Base-by-base conservation (phyloP, 2,888 invertebrate genomes). In the Galerucella calmariensis region DNA sequence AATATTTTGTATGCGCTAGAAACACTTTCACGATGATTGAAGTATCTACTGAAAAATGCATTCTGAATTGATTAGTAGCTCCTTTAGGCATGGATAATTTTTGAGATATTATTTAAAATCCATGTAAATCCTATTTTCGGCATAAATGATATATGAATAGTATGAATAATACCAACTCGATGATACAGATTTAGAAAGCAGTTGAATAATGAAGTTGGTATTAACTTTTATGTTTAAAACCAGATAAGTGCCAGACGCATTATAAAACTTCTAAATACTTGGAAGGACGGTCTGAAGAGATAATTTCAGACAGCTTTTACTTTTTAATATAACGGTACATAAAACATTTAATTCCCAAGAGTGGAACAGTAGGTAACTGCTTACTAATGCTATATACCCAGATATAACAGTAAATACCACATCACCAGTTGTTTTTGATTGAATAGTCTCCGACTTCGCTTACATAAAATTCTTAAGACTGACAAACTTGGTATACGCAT, bases 321-420 rank as follows among this genome's bases (percentile, higher is more conserved):
- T 70, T 70, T 70, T 63, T 53, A 63, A 70, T 41, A 62, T 70
- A 70, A 70, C 69, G 69, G 69, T 63, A 16, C 5, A 35, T 14
- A 53, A 20, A 20, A 51, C 53, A 58, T 68, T 68, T 68, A 58
- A 41, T 68, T 53, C 48, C 63, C 12, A 5, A 51, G 62, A 62
- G 53, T 70, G 16, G 63, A 70, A 56, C 41, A 63, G 53, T 63
- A 63, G 48, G 62, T 48, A 63, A 70, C 59, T 41, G 51, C 41
- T 63, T 53, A 51, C 14, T 56, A 68, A 59, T 58, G 20, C 24
- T 27, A 3, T 9, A 44, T 16, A 68, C 68, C 16, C 35, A 68
- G 58, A 58, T 59, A 46, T 68, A 68, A 68, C 68, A 68, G 68
- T 68, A 68, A 58, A 68, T 67, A 16, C 56, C 41, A 27, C 48